Percentiles rank a stretch among this genome's conserved stretches.
phyloP scores from a whole-genome alignment of 2,113 vertebrate species.

The Mungos mungo region DNA sequence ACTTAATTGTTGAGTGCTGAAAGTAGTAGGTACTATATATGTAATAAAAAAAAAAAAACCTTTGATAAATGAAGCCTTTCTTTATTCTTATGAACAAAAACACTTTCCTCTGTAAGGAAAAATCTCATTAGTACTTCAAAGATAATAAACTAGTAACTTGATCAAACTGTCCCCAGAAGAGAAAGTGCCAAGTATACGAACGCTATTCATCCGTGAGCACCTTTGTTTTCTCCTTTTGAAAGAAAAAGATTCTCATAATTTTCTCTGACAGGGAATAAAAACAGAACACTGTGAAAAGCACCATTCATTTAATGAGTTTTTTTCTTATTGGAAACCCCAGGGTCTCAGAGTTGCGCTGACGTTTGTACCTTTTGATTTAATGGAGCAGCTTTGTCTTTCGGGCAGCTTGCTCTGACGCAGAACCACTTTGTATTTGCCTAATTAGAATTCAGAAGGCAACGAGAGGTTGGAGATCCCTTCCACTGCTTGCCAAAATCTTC shows the following conservation, averaged over 20 bases:
- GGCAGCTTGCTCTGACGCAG: conserved; percentile 17
- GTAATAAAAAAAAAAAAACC: neutral
- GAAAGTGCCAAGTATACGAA: neutral
- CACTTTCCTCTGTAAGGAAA: neutral
- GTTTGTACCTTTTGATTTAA: conserved; percentile 1
- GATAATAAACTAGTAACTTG: conserved; percentile 28
- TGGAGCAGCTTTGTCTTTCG: neutral
- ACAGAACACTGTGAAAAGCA: neutral
- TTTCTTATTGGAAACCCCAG: neutral
- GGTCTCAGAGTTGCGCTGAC: neutral
- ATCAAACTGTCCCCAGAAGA: neutral
- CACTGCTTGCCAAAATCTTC: neutral
- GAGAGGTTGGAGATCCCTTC: neutral
- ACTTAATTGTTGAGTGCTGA: neutral
- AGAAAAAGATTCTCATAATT: conserved; percentile 29
- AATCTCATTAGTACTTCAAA: conserved; percentile 57
- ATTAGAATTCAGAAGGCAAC: conserved; percentile 33
- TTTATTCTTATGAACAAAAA: conserved; percentile 7
- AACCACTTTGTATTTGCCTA: conserved; percentile 48
- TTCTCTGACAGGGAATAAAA: conserved; percentile 45
- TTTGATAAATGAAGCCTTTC: conserved; percentile 35
- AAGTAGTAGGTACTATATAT: neutral
- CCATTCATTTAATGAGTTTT: neutral
- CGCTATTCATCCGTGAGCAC: neutral
- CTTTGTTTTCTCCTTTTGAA: conserved; percentile 3